Evolutionary conservation across 2,888 invertebrate species (phyloP).

Genomic region (Euplexia lucipara): DNA sequence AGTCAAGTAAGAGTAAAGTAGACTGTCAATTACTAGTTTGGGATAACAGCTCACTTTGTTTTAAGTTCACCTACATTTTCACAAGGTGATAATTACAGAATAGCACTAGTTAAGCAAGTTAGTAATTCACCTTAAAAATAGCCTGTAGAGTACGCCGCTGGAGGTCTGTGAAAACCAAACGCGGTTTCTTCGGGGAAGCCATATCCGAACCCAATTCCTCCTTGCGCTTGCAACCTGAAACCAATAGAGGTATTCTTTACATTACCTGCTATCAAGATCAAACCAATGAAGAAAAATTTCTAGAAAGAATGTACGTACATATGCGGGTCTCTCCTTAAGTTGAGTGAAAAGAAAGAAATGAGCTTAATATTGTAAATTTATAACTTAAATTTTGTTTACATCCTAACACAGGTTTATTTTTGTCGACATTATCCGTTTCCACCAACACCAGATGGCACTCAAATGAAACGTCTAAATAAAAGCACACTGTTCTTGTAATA

Average conservation of each 20-base stretch:
- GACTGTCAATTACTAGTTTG: too few relatives aligned
- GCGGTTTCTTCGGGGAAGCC: constrained; percentile 99
- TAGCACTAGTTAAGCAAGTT: too few relatives aligned
- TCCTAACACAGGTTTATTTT: constrained; percentile 13
- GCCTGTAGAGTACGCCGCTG: constrained; percentile 99
- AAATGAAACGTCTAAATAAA: too few relatives aligned
- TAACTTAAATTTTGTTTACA: constrained; percentile 4
- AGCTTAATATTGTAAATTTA: constrained; percentile 26
- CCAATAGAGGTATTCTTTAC: constrained; percentile 26
- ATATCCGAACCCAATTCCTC: constrained; percentile 96
- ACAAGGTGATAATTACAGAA: too few relatives aligned
- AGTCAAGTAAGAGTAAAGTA: too few relatives aligned
- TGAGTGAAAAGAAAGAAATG: constrained; percentile 55
- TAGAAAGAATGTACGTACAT: constrained; percentile 54
- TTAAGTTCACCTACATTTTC: too few relatives aligned
- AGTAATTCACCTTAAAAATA: constrained; percentile 97
- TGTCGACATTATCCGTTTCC: neutral
- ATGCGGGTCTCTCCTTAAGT: constrained; percentile 58
- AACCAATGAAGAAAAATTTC: constrained; percentile 31
- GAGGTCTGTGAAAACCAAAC: constrained; percentile 99
- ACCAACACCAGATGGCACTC: too few relatives aligned
- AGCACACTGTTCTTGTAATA: too few relatives aligned
- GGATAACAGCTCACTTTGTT: too few relatives aligned
- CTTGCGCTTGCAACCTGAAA: constrained; percentile 98
- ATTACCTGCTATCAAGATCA: constrained; percentile 12